Evolutionary conservation across 2,113 vertebrate species (phyloP).

Genomic region (Lepus americanus): DNA sequence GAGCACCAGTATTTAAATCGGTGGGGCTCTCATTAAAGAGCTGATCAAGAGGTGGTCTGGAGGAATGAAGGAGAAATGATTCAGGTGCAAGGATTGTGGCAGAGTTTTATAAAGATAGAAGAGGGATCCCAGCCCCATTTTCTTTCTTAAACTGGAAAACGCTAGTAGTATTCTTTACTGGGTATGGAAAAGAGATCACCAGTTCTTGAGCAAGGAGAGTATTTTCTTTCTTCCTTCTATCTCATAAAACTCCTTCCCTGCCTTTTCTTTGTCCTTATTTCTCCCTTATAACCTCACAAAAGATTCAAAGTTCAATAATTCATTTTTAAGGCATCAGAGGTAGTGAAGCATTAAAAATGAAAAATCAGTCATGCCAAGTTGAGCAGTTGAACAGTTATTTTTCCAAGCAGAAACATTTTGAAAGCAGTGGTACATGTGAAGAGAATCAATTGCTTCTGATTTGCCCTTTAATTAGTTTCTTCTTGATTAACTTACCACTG

Average conservation of each 20-base stretch:
- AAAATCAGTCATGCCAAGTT: slow-evolving; percentile 4
- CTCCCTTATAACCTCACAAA: neutral
- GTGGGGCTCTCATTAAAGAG: neutral
- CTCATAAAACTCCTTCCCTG: neutral
- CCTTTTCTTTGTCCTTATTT: neutral
- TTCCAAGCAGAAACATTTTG: slow-evolving; percentile 42
- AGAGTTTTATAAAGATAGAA: slow-evolving; percentile 30
- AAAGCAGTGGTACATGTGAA: neutral
- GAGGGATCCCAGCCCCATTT: neutral
- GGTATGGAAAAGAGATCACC: neutral
- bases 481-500: neutral
- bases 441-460: neutral
- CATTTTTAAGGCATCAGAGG: slow-evolving; percentile 19
- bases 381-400: slow-evolving; percentile 2
- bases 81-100: neutral
- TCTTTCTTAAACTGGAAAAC: slow-evolving; percentile 29
- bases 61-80: neutral
- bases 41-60: neutral
- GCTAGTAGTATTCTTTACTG: neutral
- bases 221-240: neutral
- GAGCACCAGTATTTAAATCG: neutral
- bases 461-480: neutral
- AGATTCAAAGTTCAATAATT: neutral
- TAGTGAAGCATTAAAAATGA: slow-evolving; percentile 16
- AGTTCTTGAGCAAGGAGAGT: neutral